Base-by-base conservation (phyloP, 2,113 vertebrate species). In the Indri indri region DNA sequence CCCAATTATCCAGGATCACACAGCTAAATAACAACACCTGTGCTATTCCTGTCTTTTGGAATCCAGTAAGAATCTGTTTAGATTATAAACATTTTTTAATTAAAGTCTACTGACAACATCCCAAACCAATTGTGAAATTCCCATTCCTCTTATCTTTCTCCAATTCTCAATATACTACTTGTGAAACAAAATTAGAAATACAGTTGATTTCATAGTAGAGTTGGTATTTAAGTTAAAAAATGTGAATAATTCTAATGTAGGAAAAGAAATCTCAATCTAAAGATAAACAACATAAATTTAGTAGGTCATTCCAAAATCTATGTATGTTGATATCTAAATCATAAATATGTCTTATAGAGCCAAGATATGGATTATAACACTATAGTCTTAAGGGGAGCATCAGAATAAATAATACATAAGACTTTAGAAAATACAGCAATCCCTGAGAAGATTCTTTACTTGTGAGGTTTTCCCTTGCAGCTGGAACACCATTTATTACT, bases 211-310 rank as follows among this genome's bases (percentile, higher is more conserved):
- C 59, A 90, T 18, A 93, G 42, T 14, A 77, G 81, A 97, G 22
- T 37, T 57, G 9, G 20, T n/a, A 8, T 81, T 90, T 96, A 77
- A 81, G 70, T 32, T 92, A n/a, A 59, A 97, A 96, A 65, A 66
- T 74, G 4, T 90, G 45, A 87, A 50, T 13, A 86, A 34, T 70
- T 54, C n/a, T 83, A 90, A 84, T 42, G 66, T 59, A 12, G 4
- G 18, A 40, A 73, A 91, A 88, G 12, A 79, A 79, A 88, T 42
- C 25, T 82, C 32, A 85, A 52, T 88, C 42, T 63, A 71, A 96
- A 97, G 90, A 98, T 84, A 97, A 97, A 97, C 79, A 40, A 50
- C 17, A 91, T 95, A 95, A 97, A 98, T 97, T 97, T 71, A 85
- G 63, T 92, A 91, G 59, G 45, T 10, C 34, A 95, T 74, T 47